Evolutionary conservation across 2,888 invertebrate species (phyloP), one percentile per base, ranked within the genome.

Genomic region (Volucella inanis): DNA sequence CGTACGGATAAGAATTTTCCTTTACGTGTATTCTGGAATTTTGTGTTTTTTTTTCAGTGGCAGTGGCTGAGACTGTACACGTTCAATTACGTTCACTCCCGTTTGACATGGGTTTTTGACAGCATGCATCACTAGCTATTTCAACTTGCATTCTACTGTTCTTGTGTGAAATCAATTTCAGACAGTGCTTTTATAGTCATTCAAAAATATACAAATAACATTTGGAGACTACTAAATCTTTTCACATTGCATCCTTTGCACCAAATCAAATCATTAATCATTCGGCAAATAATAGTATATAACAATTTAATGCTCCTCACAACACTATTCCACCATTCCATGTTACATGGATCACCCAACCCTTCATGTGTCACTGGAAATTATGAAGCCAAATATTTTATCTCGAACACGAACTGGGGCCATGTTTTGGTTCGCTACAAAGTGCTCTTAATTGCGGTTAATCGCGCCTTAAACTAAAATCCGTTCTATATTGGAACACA

Each of bases 371-470:
- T 85, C 80, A 80, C 72, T 68, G 72, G 38, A 81, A 85, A 85
- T 85, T 85, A 85, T 85, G 81, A 81, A 76, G 61, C 52, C 70
- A 72, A 85, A 85, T 85, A 85, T 85, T 76, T 85, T 77, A 85
- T 85, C 72, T 49, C 38, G 57, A 77, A 76, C 85, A 81, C 39
- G 68, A 10, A 67, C 15, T 49, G 57, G 31, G 65, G 43, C 78
- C 78, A 78, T 85, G 85, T 81, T 85, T 77, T 47, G 67, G 39
- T 76, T 64, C 68, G 67, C 72, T 64, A 68, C 81, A 81, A 85
- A 85, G 85, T 77, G 85, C 67, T 67, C 85, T 77, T 85, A 86
- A 86, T 86, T 86, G 86, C 74, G 74, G 86, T 86, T 86, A 86
- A 86, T 85, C 76, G 85, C 47, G 68, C 68, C 77, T 72, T 72